Base-by-base conservation (phyloP, 2,113 vertebrate genomes). In the Carettochelys insculpta region DNA sequence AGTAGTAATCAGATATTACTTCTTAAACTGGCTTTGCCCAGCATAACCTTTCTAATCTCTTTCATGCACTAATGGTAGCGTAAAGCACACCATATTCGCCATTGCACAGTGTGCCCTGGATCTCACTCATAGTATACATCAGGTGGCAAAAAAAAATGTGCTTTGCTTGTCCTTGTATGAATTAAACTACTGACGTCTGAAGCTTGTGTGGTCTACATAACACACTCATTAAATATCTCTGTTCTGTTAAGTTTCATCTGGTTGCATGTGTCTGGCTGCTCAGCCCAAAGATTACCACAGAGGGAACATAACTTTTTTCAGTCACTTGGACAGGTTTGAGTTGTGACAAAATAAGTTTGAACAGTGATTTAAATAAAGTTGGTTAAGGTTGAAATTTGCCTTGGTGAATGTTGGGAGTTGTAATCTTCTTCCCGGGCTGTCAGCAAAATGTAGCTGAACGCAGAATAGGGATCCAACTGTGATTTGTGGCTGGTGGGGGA, bases 141-240 rank as follows among this genome's bases (percentile, higher is more conserved):
- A 41, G 4, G 31, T 34, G n/a, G n/a, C 45, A 47, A 53, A 53
- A 83, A 53, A 11, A 45, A 86, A 61, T 5, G 4, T 43, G 9
- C 34, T 65, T 17, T 65, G 58, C 25, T 27, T 65, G 58, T 65
- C 34, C 14, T 73, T 27, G 9, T 86, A 34, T 31, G 53, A 88
- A 82, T 2, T 38, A 2, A 41, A 38, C 27, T 31, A 79, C 29
- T 75, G 24, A 61, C 27, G n/a, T 3, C 16, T 58, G 71, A 19
- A 3, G 2, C 3, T 27, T 47, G 45, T 38, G 8, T 2, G 1
- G 17, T 90, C 31, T 73, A 27, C 6, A 24, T 43, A 73, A 73
- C 12, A 11, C 38, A 24, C 24, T 61, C 2, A 0, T 2, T 29
- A 65, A 17, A 68, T 5, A 19, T n/a, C 8, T 0, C 4, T 61